Conservation (phyloP, 2,888 invertebrate species). For the Drosophila hawaiiensis region DNA sequence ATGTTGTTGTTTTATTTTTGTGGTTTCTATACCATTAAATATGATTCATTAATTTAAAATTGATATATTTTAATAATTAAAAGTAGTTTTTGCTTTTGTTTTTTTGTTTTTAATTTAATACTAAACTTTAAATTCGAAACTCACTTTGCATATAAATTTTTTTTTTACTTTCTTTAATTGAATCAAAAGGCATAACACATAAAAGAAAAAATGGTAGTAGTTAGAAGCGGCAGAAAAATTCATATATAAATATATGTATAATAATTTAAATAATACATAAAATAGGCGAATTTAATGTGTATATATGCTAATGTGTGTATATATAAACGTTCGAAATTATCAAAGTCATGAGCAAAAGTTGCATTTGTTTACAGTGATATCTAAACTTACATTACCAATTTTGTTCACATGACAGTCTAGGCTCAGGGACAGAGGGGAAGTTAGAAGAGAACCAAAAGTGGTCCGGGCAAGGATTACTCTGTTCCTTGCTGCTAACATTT, state of each 20-base stretch:
- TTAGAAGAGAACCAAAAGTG: neutral
- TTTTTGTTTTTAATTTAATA: conserved; percentile 53
- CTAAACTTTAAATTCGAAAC: conserved; percentile 81
- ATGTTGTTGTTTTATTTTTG: conserved; percentile 60
- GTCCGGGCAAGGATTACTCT: conserved; percentile 23
- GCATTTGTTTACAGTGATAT: conserved; percentile 75
- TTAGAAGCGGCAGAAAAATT: conserved; percentile 60
- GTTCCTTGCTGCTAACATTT: conserved; percentile 20
- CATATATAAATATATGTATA: conserved; percentile 41
- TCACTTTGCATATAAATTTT: conserved; percentile 53
- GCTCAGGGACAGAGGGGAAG: conserved; percentile 25
- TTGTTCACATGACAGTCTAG: conserved; percentile 68
- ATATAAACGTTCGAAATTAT: conserved; percentile 53
- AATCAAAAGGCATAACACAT: conserved; percentile 56
- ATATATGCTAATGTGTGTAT: conserved; percentile 29
- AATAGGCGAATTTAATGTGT: conserved; percentile 37
- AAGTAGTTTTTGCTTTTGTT: conserved; percentile 42
- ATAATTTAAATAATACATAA: conserved; percentile 60
- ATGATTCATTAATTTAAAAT: conserved; percentile 75
- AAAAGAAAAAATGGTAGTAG: conserved; percentile 42
- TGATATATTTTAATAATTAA: conserved; percentile 73
- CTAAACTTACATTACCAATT: conserved; percentile 69
- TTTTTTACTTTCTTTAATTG: conserved; percentile 31
- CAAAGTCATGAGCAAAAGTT: conserved; percentile 73
- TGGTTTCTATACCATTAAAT: conserved; percentile 69